Evolutionary conservation across 2,797 vertebrate species (phyloP).

Genomic region (Eutrigla gurnardus): DNA sequence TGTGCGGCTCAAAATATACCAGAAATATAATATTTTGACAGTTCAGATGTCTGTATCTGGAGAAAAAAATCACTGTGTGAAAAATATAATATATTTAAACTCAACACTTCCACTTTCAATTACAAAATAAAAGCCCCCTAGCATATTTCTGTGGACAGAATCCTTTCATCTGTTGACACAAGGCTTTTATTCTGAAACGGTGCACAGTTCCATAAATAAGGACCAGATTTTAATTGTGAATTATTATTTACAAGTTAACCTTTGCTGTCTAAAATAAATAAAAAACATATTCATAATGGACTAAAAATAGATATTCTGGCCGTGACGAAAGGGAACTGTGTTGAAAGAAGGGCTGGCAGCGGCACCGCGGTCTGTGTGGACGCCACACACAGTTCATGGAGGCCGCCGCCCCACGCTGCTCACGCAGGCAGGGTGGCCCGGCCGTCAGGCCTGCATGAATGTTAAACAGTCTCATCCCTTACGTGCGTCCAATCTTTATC

Average conservation of each 20-base stretch:
- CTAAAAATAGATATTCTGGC: background rate
- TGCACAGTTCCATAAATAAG: background rate
- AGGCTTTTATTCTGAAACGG: slow-evolving; percentile 2
- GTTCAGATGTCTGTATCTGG: background rate
- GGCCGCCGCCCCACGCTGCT: too few relatives aligned
- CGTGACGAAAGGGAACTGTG: too few relatives aligned
- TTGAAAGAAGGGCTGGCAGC: too few relatives aligned
- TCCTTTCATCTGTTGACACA: background rate
- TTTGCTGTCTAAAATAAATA: background rate
- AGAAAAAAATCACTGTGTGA: background rate
- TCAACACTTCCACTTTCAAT: background rate
- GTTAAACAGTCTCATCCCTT: slow-evolving; percentile 7
- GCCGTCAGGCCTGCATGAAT: slow-evolving; percentile 12
- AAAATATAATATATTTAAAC: background rate
- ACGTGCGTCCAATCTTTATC: background rate
- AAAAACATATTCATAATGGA: background rate
- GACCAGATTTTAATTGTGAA: background rate
- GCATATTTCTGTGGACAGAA: background rate
- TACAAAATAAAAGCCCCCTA: background rate
- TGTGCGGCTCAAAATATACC: background rate
- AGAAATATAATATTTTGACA: background rate
- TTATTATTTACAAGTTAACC: background rate
- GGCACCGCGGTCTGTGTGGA: too few relatives aligned
- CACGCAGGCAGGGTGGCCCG: background rate
- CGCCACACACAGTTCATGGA: too few relatives aligned